phyloP scores from a whole-genome alignment of 2,797 vertebrate genomes.

The Lepilemur septentrionalis region DNA sequence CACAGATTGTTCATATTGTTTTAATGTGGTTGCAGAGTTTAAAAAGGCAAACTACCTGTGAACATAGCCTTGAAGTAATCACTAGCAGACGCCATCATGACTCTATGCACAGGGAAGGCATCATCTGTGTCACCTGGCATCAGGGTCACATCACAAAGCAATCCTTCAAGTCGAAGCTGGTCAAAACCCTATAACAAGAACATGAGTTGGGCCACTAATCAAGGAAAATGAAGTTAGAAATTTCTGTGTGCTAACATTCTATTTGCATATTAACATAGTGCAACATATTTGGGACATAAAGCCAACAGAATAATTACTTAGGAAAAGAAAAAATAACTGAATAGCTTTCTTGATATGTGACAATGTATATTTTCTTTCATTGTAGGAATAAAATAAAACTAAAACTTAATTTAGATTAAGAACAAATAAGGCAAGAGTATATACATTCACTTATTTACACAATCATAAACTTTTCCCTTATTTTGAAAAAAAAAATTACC shows the following conservation, averaged over 20 bases:
- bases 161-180: slow-evolving; percentile 96
- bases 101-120: slow-evolving; percentile 96
- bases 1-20: background rate
- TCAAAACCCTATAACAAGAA: slow-evolving; percentile 93
- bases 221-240: background rate
- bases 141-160: slow-evolving; percentile 97
- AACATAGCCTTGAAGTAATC: slow-evolving; percentile 99
- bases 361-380: background rate
- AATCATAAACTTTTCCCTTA: background rate
- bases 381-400: background rate
- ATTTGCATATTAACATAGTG: background rate
- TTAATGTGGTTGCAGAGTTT: background rate
- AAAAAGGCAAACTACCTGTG: slow-evolving; percentile 90
- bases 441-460: background rate
- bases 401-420: slow-evolving; percentile 26
- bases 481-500: slow-evolving; percentile 17
- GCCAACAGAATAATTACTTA: background rate
- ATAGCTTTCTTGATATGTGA: background rate
- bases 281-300: background rate
- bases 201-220: background rate
- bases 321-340: background rate
- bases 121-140: slow-evolving; percentile 97
- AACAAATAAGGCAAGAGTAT: slow-evolving; percentile 4
- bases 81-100: slow-evolving; percentile 99
- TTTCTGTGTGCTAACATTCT: background rate